Conservation (phyloP, 2,797 vertebrate species). For the Sebastes umbrosus region DNA sequence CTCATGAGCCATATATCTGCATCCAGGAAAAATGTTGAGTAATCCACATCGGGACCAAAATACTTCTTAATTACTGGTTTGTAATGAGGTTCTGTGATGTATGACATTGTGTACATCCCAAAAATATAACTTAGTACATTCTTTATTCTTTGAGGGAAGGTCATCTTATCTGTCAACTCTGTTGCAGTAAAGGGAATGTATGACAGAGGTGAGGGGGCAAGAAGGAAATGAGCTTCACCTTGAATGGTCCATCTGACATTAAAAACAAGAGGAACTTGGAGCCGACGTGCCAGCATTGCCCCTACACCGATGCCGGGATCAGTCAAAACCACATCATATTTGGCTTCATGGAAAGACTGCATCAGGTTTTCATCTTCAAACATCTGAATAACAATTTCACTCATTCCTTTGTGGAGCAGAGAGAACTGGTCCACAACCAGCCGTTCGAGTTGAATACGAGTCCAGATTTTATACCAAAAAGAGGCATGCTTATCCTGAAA, state of each 20-base stretch:
- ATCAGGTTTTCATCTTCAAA: slow-evolving; percentile 70
- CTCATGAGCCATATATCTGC: slow-evolving; percentile 85
- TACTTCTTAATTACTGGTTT: slow-evolving; percentile 52
- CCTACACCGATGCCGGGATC: slow-evolving; percentile 69
- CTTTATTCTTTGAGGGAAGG: slow-evolving; percentile 58
- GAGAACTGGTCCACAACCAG: slow-evolving; percentile 25
- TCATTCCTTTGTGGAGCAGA: slow-evolving; percentile 42
- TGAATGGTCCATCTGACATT: slow-evolving; percentile 72
- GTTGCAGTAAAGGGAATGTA: slow-evolving; percentile 65
- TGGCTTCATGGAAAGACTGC: slow-evolving; percentile 43
- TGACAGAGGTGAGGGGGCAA: slow-evolving; percentile 71
- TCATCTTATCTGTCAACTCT: slow-evolving; percentile 70
- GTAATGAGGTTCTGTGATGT: slow-evolving; percentile 54
- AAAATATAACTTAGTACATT: slow-evolving; percentile 53
- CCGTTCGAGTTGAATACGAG: background rate
- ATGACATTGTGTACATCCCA: slow-evolving; percentile 17
- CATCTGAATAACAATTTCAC: slow-evolving; percentile 44
- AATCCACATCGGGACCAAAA: slow-evolving; percentile 75
- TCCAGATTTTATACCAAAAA: slow-evolving; percentile 51
- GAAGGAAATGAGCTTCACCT: slow-evolving; percentile 67
- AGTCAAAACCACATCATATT: slow-evolving; percentile 74
- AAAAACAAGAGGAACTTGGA: slow-evolving; percentile 71
- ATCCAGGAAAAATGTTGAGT: slow-evolving; percentile 69
- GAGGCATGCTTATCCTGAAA: slow-evolving; percentile 7
- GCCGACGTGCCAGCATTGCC: slow-evolving; percentile 62